Evolutionary conservation across 2,888 invertebrate genomes (phyloP), one percentile per base, ranked within the genome.

Genomic region (Yponomeuta plumbellus): DNA sequence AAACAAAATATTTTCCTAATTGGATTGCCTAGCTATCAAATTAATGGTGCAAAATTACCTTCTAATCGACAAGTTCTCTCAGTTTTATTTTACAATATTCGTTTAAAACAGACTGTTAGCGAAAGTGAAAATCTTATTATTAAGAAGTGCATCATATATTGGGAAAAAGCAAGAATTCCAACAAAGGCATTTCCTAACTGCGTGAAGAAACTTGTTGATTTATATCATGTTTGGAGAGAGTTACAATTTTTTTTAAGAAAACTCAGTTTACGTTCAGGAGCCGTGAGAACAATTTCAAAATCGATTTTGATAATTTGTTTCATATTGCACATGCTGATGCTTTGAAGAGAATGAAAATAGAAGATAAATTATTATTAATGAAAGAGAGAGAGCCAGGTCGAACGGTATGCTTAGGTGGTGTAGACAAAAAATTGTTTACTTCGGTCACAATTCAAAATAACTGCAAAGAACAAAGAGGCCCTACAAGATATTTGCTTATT

Each of bases 61-160:
- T 59, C 64, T 34, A 64, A 59, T 59, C 22, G 22, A 59, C 59
- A 59, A 96, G 59, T 95, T 95, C 63, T 95, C 94, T 78, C 94
- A 94, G 67, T 93, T 84, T 85, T 94, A 88, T 78, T 93, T 94
- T 68, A 93, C 89, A 72, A 72, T 62, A 72, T 72, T 68, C 71
- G 70, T 11, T 71, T 72, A 4, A 69, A 71, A 34, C 65, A 71
- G 44, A 71, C 65, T 70, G 70, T 74, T 40, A 70, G 59, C 68
- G 70, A 70, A 70, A 72, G 70, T 52, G 67, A 72, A 22, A 71
- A 74, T 68, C 71, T 71, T 40, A 69, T 67, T 0, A 69, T 72
- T 65, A 59, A 70, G n/a, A 71, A 79, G 75, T 67, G 75, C 61
- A 69, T 74, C 70, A 74, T 77, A 62, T 77, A 67, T 69, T 77